Evolutionary conservation across 2,888 invertebrate species (phyloP), one percentile per base, ranked within the genome.

Genomic region (Eilema griseolum): DNA sequence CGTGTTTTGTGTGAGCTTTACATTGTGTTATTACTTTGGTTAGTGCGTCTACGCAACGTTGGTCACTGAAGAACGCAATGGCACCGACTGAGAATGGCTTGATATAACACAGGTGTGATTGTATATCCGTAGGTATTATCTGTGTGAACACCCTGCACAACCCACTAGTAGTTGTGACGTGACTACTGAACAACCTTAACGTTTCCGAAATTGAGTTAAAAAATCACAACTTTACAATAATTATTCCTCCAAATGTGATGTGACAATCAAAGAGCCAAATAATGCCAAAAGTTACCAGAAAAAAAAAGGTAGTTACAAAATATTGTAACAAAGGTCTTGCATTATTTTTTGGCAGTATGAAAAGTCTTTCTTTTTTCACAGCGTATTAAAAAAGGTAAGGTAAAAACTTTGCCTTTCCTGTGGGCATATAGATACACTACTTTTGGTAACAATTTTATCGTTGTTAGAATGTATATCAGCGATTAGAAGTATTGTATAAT

Each of bases 41-140:
- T 92, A 93, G 93, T 92, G 93, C 93, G 95, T 94, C 94, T 88
- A 93, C 95, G 95, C 95, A 95, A 95, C 93, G 77, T 84, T 74
- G 79, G 90, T 92, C 93, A 93, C 93, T 83, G 80, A 78, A 83
- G 80, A 80, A 77, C 83, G 89, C 89, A 91, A 91, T 90, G 92
- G 93, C 94, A 93, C 92, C 88, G 83, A 84, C 81, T 84, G 89
- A 88, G 89, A 90, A 92, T 93, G 92, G 92, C 93, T 93, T 87
- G 77, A 85, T 91, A 91, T 90, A 81, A 86, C 90, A 90, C 90
- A 85, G 86, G 88, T 88, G 89, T 91, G 89, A 82, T 82, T 89
- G 85, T 82, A 71, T 80, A 75, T 84, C 73, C 61, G 75, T 61
- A 31, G 28, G 28, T 81, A 73, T 67, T 85, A 88, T 92, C 85